These are phyloP conservation scores for Metridium senile DNA, from an alignment of 92 coral and sea anemone species.

Conservation along the genomic window DNA sequence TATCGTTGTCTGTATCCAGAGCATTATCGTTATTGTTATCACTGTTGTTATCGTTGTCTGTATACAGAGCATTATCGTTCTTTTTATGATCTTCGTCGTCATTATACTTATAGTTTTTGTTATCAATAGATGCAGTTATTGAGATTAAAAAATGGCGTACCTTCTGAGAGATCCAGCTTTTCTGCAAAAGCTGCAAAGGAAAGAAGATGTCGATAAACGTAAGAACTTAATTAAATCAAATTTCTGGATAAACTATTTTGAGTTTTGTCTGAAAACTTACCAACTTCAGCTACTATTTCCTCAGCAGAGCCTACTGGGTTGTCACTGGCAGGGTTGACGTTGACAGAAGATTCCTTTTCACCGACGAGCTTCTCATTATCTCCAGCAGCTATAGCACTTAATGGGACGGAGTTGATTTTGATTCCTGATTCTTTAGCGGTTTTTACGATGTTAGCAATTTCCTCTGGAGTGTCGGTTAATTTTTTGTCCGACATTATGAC, in stretches of 20 bases:
- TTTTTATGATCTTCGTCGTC: background rate
- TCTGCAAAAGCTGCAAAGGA: background rate
- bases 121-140: background rate
- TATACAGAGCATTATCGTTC: no score
- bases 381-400: conserved; percentile 4
- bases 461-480: conserved; percentile 22
- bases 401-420: conserved; percentile 9
- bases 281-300: conserved; percentile 13
- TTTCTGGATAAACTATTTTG: no score
- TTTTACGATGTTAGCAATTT: background rate
- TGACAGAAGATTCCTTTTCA: conserved; percentile 13
- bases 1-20: no score
- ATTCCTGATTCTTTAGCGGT: conserved; percentile 1
- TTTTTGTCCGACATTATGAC: conserved; percentile 24
- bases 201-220: background rate
- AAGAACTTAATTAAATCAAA: no score
- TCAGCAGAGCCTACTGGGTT: conserved; percentile 24
- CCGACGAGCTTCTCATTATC: conserved; percentile 14
- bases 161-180: background rate
- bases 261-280: no score
- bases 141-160: background rate
- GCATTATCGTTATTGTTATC: no score
- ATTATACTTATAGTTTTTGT: background rate
- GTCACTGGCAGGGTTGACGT: conserved; percentile 10
- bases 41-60: no score